phyloP scores from a whole-genome alignment of 2,888 invertebrate species.

The Cosmopolites sordidus region DNA sequence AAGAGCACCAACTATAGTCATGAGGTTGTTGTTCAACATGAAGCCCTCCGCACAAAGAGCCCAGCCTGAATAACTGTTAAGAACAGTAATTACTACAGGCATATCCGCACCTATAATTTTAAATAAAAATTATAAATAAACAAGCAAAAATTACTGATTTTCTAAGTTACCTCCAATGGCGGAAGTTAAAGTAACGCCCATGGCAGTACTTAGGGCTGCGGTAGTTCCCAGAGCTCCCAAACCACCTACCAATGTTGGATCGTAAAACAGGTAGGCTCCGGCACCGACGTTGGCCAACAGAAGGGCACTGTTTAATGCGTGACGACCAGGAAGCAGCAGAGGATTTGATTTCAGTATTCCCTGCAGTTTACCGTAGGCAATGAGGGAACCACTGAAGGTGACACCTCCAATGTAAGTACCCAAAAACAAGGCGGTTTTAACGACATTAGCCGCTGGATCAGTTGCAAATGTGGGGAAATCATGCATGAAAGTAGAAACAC shows the following conservation, averaged over 20 bases:
- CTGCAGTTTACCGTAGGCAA: slow-evolving; percentile 88
- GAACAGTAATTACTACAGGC: slow-evolving; percentile 89
- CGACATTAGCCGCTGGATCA: slow-evolving; percentile 74
- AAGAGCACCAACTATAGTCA: slow-evolving; percentile 87
- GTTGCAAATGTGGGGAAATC: slow-evolving; percentile 78
- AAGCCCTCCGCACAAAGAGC: slow-evolving; percentile 91
- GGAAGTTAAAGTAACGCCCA: slow-evolving; percentile 83
- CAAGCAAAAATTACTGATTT: neutral
- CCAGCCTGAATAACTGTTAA: slow-evolving; percentile 92
- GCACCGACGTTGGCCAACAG: slow-evolving; percentile 69
- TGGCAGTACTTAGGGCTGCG: slow-evolving; percentile 69
- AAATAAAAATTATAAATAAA: too few species aligned
- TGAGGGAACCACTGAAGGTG: slow-evolving; percentile 83
- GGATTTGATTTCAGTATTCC: slow-evolving; percentile 77
- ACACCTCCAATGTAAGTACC: slow-evolving; percentile 89
- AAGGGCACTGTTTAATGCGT: slow-evolving; percentile 68
- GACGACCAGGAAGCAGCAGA: slow-evolving; percentile 75
- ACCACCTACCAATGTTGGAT: slow-evolving; percentile 63
- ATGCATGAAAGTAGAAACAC: slow-evolving; percentile 77
- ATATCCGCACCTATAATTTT: slow-evolving; percentile 66
- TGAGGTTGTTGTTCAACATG: slow-evolving; percentile 87
- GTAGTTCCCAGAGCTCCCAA: slow-evolving; percentile 71
- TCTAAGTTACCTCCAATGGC: slow-evolving; percentile 84
- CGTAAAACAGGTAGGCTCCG: slow-evolving; percentile 65
- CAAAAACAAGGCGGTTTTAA: slow-evolving; percentile 79